phyloP scores from a whole-genome alignment of 1,140 invertebrate species.

The Diploscapter pachys region DNA sequence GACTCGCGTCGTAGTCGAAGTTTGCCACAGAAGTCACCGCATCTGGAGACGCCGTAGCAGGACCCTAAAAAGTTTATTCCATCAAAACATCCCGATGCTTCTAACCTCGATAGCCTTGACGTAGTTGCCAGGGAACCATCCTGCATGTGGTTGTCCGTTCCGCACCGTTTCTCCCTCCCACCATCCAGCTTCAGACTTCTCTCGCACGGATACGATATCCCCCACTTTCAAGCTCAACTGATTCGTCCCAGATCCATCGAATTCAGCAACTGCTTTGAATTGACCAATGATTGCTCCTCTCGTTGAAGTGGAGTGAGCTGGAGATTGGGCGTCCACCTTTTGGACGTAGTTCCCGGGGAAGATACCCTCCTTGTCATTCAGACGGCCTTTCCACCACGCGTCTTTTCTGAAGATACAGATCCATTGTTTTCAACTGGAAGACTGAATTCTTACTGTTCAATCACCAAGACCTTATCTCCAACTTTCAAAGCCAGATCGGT shows the following conservation, averaged over 20 bases:
- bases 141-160: slow-evolving; percentile 37
- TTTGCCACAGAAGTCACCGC: slow-evolving; percentile 17
- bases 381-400: slow-evolving; percentile 95
- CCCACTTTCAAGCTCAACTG: slow-evolving; percentile 77
- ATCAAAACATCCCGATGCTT: background rate
- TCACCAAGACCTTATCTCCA: slow-evolving; percentile 82
- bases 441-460: slow-evolving; percentile 69
- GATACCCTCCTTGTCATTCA: slow-evolving; percentile 79
- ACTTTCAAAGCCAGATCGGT: slow-evolving; percentile 86
- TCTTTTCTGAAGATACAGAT: slow-evolving; percentile 62
- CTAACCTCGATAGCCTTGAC: slow-evolving; percentile 33
- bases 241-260: slow-evolving; percentile 45
- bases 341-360: slow-evolving; percentile 73
- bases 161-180: slow-evolving; percentile 95
- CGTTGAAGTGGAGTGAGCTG: background rate
- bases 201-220: slow-evolving; percentile 90
- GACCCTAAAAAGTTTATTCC: slow-evolving; percentile 3
- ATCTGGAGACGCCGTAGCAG: slow-evolving; percentile 4
- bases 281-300: slow-evolving; percentile 7
- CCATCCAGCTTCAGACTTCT: slow-evolving; percentile 93
- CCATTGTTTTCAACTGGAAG: background rate
- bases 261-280: slow-evolving; percentile 44
- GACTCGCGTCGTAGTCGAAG: slow-evolving; percentile 39
- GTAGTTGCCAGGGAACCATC: slow-evolving; percentile 57
- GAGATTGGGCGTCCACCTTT: background rate